Evolutionary conservation across 2,113 vertebrate genomes (phyloP).

Genomic region (Ailurus styani): DNA sequence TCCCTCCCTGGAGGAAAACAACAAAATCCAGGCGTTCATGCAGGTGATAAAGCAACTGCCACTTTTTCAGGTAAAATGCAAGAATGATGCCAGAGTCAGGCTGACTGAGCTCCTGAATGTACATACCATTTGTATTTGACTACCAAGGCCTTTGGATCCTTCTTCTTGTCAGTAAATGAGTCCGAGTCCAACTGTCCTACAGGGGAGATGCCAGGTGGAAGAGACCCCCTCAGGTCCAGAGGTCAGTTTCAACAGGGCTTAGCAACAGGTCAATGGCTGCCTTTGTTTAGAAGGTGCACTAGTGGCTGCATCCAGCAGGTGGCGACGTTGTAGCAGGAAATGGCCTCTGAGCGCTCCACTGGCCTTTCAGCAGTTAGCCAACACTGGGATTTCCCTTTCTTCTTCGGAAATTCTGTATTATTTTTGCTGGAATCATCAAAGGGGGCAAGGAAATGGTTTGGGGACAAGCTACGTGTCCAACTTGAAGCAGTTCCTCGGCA

Average conservation of each 20-base stretch:
- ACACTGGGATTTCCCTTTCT: background rate
- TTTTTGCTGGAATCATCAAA: background rate
- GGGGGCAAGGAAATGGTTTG: background rate
- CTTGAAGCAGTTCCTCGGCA: background rate
- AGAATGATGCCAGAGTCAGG: background rate
- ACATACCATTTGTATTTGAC: background rate
- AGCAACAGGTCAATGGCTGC: too few relatives aligned
- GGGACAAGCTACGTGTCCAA: background rate
- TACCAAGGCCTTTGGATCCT: background rate
- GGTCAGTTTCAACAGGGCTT: background rate
- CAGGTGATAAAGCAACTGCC: background rate
- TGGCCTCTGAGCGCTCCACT: accelerated
- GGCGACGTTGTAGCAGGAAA: background rate
- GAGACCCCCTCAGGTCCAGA: background rate
- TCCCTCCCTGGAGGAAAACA: background rate
- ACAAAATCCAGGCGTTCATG: background rate
- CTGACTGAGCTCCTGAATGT: background rate
- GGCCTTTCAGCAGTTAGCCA: accelerated
- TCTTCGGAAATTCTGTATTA: background rate
- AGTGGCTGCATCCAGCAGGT: background rate
- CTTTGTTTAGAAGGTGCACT: background rate
- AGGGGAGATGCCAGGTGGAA: background rate
- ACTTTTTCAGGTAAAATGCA: background rate
- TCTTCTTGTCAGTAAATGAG: background rate
- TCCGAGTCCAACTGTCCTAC: background rate